Conservation (phyloP, 2,888 invertebrate species). For the Drosophila lacicola region DNA sequence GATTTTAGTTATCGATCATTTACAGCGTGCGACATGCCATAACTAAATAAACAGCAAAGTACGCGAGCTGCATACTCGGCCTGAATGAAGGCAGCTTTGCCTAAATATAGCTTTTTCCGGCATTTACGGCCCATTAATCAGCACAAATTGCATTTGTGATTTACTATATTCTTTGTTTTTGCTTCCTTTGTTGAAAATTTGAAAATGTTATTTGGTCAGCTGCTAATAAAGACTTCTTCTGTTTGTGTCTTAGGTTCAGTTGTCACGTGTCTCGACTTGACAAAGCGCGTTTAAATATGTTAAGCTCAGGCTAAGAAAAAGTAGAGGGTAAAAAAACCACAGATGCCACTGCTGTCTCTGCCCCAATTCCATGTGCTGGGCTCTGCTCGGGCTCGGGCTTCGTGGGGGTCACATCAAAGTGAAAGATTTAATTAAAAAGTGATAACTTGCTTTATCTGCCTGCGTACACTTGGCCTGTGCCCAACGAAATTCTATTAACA, state of each 20-base stretch:
- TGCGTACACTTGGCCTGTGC: slow-evolving; percentile 46
- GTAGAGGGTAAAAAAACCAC: slow-evolving; percentile 13
- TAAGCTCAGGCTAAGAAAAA: slow-evolving; percentile 1
- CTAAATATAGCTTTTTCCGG: background rate
- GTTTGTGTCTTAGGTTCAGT: slow-evolving; percentile 14
- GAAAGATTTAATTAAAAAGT: slow-evolving; percentile 75
- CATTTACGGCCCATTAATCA: slow-evolving; percentile 21
- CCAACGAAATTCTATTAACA: slow-evolving; percentile 65
- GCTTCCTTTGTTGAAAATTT: background rate
- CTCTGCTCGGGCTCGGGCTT: background rate
- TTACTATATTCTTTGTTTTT: background rate
- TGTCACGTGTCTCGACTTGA: slow-evolving; percentile 14
- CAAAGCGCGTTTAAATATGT: slow-evolving; percentile 5
- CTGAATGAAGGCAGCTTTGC: background rate
- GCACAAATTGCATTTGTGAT: slow-evolving; percentile 18
- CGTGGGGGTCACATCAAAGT: slow-evolving; percentile 62
- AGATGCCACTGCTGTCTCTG: background rate
- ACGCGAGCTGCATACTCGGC: slow-evolving; percentile 7
- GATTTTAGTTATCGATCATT: background rate
- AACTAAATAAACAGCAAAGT: background rate
- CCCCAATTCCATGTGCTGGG: too few relatives aligned
- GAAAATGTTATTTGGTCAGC: slow-evolving; percentile 16
- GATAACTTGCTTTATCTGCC: slow-evolving; percentile 64
- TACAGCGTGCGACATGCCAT: background rate
- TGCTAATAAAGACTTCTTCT: slow-evolving; percentile 15